Conservation (phyloP, 2,888 invertebrate species). For the Phyto melanocephala region DNA sequence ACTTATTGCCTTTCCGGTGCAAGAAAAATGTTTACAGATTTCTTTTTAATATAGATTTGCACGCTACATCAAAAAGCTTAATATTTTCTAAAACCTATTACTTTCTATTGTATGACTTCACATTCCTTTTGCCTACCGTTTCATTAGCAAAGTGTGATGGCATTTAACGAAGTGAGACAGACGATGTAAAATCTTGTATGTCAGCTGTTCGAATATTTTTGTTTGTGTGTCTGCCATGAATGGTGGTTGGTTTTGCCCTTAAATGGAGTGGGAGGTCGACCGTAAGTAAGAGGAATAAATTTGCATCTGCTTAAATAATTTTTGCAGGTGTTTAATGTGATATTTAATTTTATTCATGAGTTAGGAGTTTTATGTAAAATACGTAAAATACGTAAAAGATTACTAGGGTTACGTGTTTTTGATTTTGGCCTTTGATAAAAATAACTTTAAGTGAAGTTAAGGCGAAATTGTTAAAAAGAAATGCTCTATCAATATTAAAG, state of each 20-base stretch:
- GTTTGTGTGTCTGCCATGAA: too few relatives aligned
- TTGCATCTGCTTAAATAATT: slow-evolving; percentile 54
- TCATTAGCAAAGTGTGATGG: slow-evolving; percentile 49
- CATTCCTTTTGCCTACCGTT: not conserved
- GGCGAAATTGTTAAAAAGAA: too few relatives aligned
- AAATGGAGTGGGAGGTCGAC: not conserved
- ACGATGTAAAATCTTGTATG: not conserved
- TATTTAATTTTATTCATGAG: slow-evolving; percentile 21
- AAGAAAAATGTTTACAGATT: not conserved
- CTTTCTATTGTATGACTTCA: not conserved
- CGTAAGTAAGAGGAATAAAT: slow-evolving; percentile 23
- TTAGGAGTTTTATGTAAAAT: not conserved
- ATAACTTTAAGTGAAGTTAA: too few relatives aligned
- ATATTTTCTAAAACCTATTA: not conserved
- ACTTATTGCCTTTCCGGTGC: slow-evolving; percentile 39
- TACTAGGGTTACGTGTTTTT: not conserved
- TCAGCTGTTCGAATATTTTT: slow-evolving; percentile 52
- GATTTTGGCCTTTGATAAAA: not conserved
- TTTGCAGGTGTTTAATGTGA: slow-evolving; percentile 60
- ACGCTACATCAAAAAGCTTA: not conserved
- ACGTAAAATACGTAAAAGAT: not conserved
- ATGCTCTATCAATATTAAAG: too few relatives aligned
- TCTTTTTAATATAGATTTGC: not conserved
- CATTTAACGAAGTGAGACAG: not conserved
- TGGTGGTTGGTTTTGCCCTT: slow-evolving; percentile 8